Evolutionary conservation across 2,113 vertebrate species (phyloP).

Genomic region (Antidorcas marsupialis): DNA sequence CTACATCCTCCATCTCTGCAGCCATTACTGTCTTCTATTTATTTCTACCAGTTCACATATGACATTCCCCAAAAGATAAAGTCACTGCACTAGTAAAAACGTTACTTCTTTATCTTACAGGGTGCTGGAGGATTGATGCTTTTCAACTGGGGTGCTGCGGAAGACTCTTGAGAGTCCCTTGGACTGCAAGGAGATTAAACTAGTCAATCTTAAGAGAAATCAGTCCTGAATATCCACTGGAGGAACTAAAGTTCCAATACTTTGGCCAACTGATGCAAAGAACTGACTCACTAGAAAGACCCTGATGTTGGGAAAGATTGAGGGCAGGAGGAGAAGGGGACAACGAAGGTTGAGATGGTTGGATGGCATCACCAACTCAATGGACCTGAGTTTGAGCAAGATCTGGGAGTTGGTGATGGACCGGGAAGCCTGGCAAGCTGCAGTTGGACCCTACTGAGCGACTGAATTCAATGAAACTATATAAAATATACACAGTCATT

Average conservation of each 20-base stretch:
- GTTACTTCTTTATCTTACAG: background rate
- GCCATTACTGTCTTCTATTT: background rate
- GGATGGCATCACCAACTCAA: background rate
- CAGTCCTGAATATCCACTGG: background rate
- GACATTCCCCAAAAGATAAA: background rate
- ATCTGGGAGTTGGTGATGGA: background rate
- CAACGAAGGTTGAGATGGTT: background rate
- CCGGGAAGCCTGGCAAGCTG: background rate
- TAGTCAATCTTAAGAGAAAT: background rate
- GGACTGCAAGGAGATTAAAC: background rate
- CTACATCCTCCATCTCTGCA: background rate
- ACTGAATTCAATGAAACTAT: background rate
- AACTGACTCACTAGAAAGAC: background rate
- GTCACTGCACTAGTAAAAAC: background rate
- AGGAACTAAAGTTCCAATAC: background rate
- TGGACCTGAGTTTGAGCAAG: background rate
- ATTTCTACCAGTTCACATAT: background rate
- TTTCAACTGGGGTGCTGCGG: background rate
- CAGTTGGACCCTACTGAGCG: fast-evolving
- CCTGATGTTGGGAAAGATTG: background rate
- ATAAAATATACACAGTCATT: background rate
- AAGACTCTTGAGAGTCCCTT: background rate
- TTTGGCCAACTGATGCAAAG: background rate
- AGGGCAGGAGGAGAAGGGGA: background rate
- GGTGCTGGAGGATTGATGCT: background rate